A percentile compares a stretch with the other conserved stretches of the same genome.
Evolutionary conservation across 2,888 invertebrate genomes (phyloP).

Genomic region (Drosophila multiciliata): DNA sequence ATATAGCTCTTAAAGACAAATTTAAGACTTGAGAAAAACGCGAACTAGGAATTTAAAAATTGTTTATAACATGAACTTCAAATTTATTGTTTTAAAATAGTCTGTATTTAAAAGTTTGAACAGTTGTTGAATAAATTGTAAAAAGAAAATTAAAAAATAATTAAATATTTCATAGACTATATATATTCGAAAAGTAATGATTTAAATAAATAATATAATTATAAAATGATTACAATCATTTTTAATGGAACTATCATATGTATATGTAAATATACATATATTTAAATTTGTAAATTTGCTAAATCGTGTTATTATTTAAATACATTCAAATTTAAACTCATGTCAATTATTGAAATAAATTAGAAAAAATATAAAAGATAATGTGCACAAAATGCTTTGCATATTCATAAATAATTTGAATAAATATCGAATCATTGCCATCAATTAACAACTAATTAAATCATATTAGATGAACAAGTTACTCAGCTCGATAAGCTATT

Average conservation of each 20-base stretch:
- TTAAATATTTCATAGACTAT: no score
- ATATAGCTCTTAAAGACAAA: slow-evolving; percentile 28
- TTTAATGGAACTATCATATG: no score
- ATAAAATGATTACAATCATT: no score
- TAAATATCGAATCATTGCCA: not conserved
- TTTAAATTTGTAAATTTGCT: not conserved
- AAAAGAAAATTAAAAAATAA: not conserved
- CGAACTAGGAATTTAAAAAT: slow-evolving; percentile 6
- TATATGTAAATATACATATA: not conserved
- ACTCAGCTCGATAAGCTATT: not conserved
- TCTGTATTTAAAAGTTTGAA: not conserved
- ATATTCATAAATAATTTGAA: not conserved
- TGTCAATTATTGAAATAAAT: not conserved
- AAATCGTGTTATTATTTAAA: not conserved
- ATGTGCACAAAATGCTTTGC: no score
- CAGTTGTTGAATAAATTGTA: not conserved
- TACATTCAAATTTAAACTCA: not conserved
- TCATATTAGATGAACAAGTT: not conserved
- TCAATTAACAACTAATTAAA: not conserved
- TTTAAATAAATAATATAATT: no score
- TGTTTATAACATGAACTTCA: not conserved
- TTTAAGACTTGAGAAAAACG: not conserved
- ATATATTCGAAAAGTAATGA: no score
- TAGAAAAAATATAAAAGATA: not conserved
- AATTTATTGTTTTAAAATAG: not conserved